Percentiles rank a stretch among this genome's conserved stretches.
Conservation (phyloP, 30 jellyfish, hydroid and myxozoan species). For the Aurelia coerulea region DNA sequence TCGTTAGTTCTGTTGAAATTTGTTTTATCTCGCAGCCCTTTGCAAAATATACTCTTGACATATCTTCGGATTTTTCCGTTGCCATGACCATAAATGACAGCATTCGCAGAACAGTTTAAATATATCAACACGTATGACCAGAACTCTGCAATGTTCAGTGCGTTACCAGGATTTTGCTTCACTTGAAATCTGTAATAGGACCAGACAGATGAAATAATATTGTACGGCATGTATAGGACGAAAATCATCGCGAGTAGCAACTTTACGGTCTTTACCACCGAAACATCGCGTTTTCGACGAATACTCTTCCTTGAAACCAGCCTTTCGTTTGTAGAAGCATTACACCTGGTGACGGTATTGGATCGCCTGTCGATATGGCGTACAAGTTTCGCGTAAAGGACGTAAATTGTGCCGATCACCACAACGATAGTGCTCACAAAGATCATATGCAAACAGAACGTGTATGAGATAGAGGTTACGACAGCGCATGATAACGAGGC, state of each 20-base stretch:
- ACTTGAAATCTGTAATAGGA: slow-evolving; percentile 35
- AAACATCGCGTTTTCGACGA: slow-evolving; percentile 65
- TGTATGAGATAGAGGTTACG: slow-evolving; percentile 4
- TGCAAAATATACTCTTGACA: background rate
- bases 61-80: slow-evolving; percentile 44
- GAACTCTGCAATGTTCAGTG: slow-evolving; percentile 36
- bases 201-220: slow-evolving; percentile 46
- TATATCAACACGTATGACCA: slow-evolving; percentile 59
- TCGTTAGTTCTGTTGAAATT: background rate
- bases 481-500: slow-evolving; percentile 31
- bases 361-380: slow-evolving; percentile 55
- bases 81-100: slow-evolving; percentile 57
- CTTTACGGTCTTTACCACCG: slow-evolving; percentile 54
- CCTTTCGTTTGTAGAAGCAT: background rate
- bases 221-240: slow-evolving; percentile 66
- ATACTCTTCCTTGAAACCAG: slow-evolving; percentile 15
- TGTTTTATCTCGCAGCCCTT: background rate
- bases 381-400: slow-evolving; percentile 48
- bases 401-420: slow-evolving; percentile 42
- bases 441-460: slow-evolving; percentile 35
- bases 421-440: slow-evolving; percentile 21
- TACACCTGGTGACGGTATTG: background rate
- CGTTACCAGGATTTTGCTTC: slow-evolving; percentile 28
- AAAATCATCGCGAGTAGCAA: slow-evolving; percentile 57
- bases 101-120: slow-evolving; percentile 53